Evolutionary conservation across 2,888 invertebrate genomes (phyloP), one percentile per base, ranked within the genome.

Genomic region (Rapana venosa): DNA sequence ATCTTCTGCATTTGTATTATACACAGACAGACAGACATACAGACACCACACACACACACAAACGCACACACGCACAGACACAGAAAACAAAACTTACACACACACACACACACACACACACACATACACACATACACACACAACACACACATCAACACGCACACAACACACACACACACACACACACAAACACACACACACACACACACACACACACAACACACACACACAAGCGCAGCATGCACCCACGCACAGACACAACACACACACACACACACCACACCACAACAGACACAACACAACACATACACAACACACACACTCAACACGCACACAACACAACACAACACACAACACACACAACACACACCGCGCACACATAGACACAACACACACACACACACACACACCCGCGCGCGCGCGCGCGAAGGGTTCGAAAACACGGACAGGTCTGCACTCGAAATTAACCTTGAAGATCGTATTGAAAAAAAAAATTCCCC

Each of bases 201-300:
- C 79, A 79, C 79, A 79, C 79, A 79, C 79, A 79, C 79, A 79
- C 32, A 79, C 32, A 32, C 79, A 79, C 79, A 79, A 30, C n/a
- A n/a, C n/a, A n/a, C n/a, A n/a, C n/a, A n/a, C n/a, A n/a, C n/a
- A n/a, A n/a, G n/a, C n/a, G n/a, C 26, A 5, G 32, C 32, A 79
- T 32, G 26, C 79, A 79, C 79, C 6, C 79, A 79, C 84, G 20
- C 84, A 56, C 84, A 56, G 47, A 56, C 47, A 56, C 47, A 56
- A 15, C 8, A 15, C 11, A 15, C n/a, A n/a, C n/a, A n/a, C n/a
- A n/a, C n/a, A n/a, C n/a, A n/a, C 26, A 58, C 58, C 79, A 81
- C 35, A 81, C 79, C 17, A 35, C 79, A 81, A n/a, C 35, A 79
- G 11, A 79, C 35, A 35, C 79, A 79, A 30, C 26, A 11, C 6